Evolutionary conservation across 2,888 invertebrate genomes (phyloP).

Genomic region (Apoderus coryli): DNA sequence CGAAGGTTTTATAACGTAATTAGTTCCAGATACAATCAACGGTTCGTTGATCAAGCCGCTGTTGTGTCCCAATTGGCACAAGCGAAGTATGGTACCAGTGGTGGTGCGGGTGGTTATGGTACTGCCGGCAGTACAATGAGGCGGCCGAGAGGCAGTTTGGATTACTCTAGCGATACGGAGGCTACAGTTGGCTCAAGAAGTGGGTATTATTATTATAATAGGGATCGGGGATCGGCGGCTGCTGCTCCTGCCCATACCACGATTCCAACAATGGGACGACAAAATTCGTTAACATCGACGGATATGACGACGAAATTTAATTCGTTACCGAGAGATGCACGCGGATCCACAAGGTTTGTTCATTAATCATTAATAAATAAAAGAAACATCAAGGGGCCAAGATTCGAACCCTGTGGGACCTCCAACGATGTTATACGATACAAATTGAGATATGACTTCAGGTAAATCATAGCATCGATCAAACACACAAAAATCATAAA

Average conservation of each 20-base stretch:
- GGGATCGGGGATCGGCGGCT: slow-evolving; percentile 29
- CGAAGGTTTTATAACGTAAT: too few relatives aligned
- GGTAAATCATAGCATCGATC: too few relatives aligned
- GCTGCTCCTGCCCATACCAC: slow-evolving; percentile 32
- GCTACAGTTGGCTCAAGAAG: slow-evolving; percentile 71
- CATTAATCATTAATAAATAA: too few relatives aligned
- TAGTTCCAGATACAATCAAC: slow-evolving; percentile 22
- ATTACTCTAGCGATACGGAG: slow-evolving; percentile 93
- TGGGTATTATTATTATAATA: slow-evolving; percentile 54
- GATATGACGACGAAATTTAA: slow-evolving; percentile 56
- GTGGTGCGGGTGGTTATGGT: slow-evolving; percentile 28
- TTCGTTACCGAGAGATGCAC: slow-evolving; percentile 53
- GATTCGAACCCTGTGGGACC: too few relatives aligned
- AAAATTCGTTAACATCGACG: slow-evolving; percentile 35
- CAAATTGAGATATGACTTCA: too few relatives aligned
- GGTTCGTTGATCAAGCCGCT: slow-evolving; percentile 39
- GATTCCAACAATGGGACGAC: slow-evolving; percentile 32
- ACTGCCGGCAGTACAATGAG: slow-evolving; percentile 40
- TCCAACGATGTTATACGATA: too few relatives aligned
- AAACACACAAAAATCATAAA: too few relatives aligned
- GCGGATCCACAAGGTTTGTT: slow-evolving; percentile 43
- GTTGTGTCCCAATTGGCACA: slow-evolving; percentile 35
- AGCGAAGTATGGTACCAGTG: slow-evolving; percentile 29
- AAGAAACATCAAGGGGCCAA: too few relatives aligned
- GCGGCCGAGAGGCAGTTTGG: slow-evolving; percentile 63